These are phyloP conservation scores for Chloroceryle inda DNA, from an alignment of 2,797 vertebrate genomes.

Conservation along the genomic window DNA sequence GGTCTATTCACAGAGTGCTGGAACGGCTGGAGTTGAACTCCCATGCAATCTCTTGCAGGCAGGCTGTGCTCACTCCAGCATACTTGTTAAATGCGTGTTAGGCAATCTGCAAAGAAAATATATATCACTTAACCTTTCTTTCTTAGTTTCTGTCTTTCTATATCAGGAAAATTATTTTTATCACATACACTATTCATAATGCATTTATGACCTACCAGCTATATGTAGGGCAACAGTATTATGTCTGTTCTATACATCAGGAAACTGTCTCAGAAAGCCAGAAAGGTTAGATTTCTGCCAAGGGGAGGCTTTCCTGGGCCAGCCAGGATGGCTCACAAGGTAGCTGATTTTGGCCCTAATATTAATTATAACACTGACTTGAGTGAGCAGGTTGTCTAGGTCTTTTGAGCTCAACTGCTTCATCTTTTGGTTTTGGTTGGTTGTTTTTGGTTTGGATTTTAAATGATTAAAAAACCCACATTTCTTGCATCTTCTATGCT, in stretches of 20 bases:
- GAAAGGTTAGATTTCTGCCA: neutral
- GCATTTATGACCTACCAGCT: neutral
- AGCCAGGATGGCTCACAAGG: neutral
- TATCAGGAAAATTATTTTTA: slow-evolving; percentile 15
- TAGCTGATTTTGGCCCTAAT: neutral
- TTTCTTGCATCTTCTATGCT: neutral
- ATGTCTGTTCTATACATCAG: neutral
- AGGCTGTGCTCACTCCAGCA: slow-evolving; percentile 24
- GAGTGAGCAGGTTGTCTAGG: neutral
- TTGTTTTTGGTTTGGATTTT: neutral
- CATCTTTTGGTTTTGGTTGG: neutral
- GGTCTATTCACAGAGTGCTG: slow-evolving; percentile 39
- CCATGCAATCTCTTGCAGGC: slow-evolving; percentile 53
- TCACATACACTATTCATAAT: neutral
- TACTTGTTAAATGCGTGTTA: neutral
- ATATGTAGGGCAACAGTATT: neutral
- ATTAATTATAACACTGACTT: neutral
- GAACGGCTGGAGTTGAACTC: slow-evolving; percentile 57
- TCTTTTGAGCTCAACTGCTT: neutral
- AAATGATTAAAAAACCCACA: neutral
- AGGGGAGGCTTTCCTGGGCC: neutral
- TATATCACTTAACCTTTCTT: neutral
- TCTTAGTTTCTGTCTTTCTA: neutral
- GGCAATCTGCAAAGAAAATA: neutral
- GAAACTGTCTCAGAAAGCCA: neutral